A percentile compares a stretch with the other conserved stretches of the same genome.
These are phyloP conservation scores for Pomacea maculata DNA, from an alignment of 1,140 invertebrate species.

Conservation along the genomic window DNA sequence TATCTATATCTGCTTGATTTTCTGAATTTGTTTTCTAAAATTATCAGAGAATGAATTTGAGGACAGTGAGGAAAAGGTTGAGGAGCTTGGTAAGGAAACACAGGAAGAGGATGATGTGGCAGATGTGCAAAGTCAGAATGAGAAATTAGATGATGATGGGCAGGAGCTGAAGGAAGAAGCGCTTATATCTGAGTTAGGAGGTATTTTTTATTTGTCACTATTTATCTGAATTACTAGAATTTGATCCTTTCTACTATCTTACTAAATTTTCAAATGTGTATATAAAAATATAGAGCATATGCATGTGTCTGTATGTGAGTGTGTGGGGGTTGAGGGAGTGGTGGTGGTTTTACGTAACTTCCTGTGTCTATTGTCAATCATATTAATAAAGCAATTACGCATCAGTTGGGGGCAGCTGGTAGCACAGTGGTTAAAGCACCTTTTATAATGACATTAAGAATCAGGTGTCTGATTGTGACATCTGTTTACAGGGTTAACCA, in stretches of 20 bases:
- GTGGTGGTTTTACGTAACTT: not conserved
- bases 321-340: not conserved
- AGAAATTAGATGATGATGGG: not conserved
- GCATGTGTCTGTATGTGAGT: not conserved
- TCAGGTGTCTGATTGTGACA: not conserved
- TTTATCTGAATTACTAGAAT: too few relatives aligned
- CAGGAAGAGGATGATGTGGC: constrained; percentile 9
- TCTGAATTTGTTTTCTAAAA: not conserved
- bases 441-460: not conserved
- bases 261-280: not conserved
- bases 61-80: constrained; percentile 1
- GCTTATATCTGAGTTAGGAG: too few relatives aligned
- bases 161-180: too few relatives aligned
- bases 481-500: too few relatives aligned
- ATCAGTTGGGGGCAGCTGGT: not conserved
- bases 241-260: too few relatives aligned
- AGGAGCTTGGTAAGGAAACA: constrained; percentile 3
- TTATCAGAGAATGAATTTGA: constrained; percentile 9
- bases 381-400: too few relatives aligned
- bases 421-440: not conserved
- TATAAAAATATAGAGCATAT: not conserved
- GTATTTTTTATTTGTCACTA: too few relatives aligned
- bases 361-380: constrained; percentile 1
- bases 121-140: not conserved
- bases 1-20: not conserved